Conservation (phyloP, 2,888 invertebrate genomes). For the Barypeithes pellucidus region DNA sequence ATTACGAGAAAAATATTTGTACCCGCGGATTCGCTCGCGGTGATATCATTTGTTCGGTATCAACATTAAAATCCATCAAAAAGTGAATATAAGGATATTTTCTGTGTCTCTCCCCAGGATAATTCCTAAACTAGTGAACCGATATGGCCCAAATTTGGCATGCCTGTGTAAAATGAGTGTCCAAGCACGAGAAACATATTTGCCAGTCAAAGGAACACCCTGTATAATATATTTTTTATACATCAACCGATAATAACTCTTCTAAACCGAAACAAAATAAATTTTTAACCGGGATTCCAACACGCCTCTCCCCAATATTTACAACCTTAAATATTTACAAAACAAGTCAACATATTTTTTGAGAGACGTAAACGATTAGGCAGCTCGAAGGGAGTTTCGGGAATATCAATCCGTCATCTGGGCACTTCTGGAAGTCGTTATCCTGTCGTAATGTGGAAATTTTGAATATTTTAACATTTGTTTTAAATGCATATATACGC, state of each 20-base stretch:
- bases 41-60: too few species aligned
- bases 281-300: constrained; percentile 9
- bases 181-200: too few species aligned
- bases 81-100: too few species aligned
- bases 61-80: too few species aligned
- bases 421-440: constrained; percentile 40
- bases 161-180: too few species aligned
- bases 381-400: constrained; percentile 5
- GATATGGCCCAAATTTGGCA: too few species aligned
- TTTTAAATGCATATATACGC: too few species aligned
- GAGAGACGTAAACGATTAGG: constrained; percentile 47
- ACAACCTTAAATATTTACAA: constrained; percentile 50
- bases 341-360: constrained; percentile 47
- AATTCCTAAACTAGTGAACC: too few species aligned
- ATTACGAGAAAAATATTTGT: too few species aligned
- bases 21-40: too few species aligned
- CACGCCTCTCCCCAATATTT: constrained; percentile 36
- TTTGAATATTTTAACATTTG: neutral
- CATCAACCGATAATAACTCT: constrained; percentile 39
- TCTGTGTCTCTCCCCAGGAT: too few species aligned
- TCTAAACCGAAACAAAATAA: constrained; percentile 42
- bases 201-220: too few species aligned
- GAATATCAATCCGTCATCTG: constrained; percentile 37
- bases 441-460: constrained; percentile 9
- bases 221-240: constrained; percentile 21